Percentiles rank a stretch among this genome's conserved stretches.
Evolutionary conservation across 2,888 invertebrate genomes (phyloP).

Genomic region (Drosophila picticornis): DNA sequence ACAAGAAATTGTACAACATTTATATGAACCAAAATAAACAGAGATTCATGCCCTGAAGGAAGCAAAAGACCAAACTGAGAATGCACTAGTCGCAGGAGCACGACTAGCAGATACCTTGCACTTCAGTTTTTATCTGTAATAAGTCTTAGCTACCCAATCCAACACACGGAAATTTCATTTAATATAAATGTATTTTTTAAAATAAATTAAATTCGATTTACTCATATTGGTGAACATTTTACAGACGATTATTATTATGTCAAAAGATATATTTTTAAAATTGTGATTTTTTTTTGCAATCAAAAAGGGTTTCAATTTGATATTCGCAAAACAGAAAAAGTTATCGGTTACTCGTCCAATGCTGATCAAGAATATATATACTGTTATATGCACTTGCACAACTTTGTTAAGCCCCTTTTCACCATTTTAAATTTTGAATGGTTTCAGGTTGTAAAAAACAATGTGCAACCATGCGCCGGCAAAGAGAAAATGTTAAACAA

Average conservation of each 20-base stretch:
- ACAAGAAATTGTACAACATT: constrained; percentile 44
- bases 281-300: not conserved
- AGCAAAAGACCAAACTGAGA: not conserved
- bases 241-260: not conserved
- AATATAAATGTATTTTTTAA: not conserved
- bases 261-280: not conserved
- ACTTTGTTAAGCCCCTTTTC: not conserved
- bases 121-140: not conserved
- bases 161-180: not conserved
- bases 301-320: not conserved
- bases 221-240: not conserved
- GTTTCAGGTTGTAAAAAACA: constrained; percentile 7
- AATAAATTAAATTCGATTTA: not conserved
- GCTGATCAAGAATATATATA: not conserved
- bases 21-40: constrained; percentile 66
- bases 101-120: not conserved
- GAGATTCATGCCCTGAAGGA: constrained; percentile 15
- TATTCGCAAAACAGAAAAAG: not conserved
- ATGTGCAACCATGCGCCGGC: constrained; percentile 52
- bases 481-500: constrained; percentile 35
- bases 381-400: not conserved
- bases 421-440: not conserved
- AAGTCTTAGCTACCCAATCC: not conserved
- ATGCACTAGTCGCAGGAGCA: not conserved
- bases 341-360: not conserved